These are phyloP conservation scores for Lordiphosa andalusiaca DNA, from an alignment of 2,888 invertebrate species.

Conservation along the genomic window DNA sequence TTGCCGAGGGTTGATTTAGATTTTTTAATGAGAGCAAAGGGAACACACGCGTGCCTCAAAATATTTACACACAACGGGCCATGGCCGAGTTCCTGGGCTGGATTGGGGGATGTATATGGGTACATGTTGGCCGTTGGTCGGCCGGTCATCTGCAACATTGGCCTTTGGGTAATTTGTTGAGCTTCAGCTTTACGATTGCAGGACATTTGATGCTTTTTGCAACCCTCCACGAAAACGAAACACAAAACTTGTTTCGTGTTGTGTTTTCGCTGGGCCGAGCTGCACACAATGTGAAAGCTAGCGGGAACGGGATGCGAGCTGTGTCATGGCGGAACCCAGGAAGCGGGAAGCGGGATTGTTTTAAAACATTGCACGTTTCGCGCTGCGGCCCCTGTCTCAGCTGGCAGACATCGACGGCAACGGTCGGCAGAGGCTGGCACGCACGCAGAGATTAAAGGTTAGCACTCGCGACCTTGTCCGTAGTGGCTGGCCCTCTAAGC, in stretches of 20 bases:
- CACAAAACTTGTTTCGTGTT: slow-evolving; percentile 33
- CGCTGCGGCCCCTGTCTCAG: slow-evolving; percentile 31
- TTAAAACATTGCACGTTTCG: slow-evolving; percentile 43
- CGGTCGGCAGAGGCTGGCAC: slow-evolving; percentile 39
- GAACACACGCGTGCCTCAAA: slow-evolving; percentile 74
- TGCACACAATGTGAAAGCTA: slow-evolving; percentile 8
- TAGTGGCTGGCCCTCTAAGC: slow-evolving; percentile 27
- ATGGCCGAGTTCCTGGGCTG: slow-evolving; percentile 23
- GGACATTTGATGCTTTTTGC: slow-evolving; percentile 43
- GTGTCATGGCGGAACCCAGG: slow-evolving; percentile 30
- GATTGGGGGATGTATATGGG: neutral
- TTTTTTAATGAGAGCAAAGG: slow-evolving; percentile 65
- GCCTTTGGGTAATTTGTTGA: slow-evolving; percentile 77
- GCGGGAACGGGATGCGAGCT: slow-evolving; percentile 46
- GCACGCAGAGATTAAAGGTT: slow-evolving; percentile 67
- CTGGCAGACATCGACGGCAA: slow-evolving; percentile 25
- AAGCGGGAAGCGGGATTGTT: slow-evolving; percentile 30
- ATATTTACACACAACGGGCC: slow-evolving; percentile 74
- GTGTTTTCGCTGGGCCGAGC: too few species aligned
- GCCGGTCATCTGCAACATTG: slow-evolving; percentile 56
- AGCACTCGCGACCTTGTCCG: slow-evolving; percentile 67
- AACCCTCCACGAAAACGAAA: slow-evolving; percentile 44
- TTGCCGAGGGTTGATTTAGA: slow-evolving; percentile 30
- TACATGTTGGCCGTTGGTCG: slow-evolving; percentile 51
- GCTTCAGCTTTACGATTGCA: slow-evolving; percentile 34